These are phyloP conservation scores for Onthophagus taurus DNA, from an alignment of 1,140 invertebrate genomes.

Conservation along the genomic window DNA sequence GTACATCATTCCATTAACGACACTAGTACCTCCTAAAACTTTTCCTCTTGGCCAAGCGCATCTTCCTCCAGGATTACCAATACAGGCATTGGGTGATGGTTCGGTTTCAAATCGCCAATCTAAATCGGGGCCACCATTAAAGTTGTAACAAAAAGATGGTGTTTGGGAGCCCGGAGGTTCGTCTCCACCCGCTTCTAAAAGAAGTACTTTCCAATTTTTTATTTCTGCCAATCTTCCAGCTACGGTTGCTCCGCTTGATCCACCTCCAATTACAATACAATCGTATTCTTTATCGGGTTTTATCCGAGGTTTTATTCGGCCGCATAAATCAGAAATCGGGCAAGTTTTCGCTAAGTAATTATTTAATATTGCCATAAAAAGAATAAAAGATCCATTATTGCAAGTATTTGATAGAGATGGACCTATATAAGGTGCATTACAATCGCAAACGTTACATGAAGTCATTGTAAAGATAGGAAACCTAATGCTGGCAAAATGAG, in stretches of 20 bases:
- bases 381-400: constrained; percentile 40
- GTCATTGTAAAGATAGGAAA: too few species aligned
- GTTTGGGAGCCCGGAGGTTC: constrained; percentile 44
- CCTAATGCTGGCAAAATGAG: too few species aligned
- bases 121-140: constrained; percentile 43
- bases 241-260: constrained; percentile 46
- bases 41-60: constrained; percentile 45
- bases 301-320: constrained; percentile 35
- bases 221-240: constrained; percentile 40
- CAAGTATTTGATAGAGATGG: constrained; percentile 42
- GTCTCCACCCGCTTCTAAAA: constrained; percentile 54
- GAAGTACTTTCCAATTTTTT: constrained; percentile 40
- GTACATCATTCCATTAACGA: constrained; percentile 56
- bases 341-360: constrained; percentile 41
- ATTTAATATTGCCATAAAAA: constrained; percentile 48
- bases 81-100: constrained; percentile 43
- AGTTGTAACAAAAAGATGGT: constrained; percentile 45
- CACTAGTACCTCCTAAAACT: constrained; percentile 50
- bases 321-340: constrained; percentile 41
- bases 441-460: too few species aligned
- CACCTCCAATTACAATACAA: constrained; percentile 49
- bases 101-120: constrained; percentile 54
- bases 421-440: constrained; percentile 35
- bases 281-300: constrained; percentile 42
- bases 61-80: constrained; percentile 33